Percentiles rank a stretch among this genome's conserved stretches.
phyloP scores from a whole-genome alignment of 2,113 vertebrate genomes.

The Emberiza fucata region DNA sequence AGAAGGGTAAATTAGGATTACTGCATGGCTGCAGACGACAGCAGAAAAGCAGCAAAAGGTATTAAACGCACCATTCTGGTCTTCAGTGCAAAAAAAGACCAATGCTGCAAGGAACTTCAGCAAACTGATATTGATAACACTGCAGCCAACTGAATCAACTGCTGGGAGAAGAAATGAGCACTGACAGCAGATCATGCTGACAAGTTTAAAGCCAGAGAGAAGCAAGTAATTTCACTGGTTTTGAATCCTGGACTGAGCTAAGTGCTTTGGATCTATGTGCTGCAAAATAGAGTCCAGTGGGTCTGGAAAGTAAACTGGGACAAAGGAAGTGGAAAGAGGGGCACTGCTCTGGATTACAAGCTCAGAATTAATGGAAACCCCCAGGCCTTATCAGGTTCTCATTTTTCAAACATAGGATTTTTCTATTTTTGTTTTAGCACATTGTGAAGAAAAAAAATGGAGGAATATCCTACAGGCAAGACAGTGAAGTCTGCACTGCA shows the following conservation, averaged over 20 bases:
- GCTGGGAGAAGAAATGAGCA: neutral
- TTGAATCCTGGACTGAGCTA: neutral
- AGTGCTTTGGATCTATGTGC: neutral
- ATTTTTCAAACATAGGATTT: neutral
- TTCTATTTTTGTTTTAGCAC: conserved; percentile 13
- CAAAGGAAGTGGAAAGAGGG: neutral
- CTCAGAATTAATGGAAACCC: neutral
- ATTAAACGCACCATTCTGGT: neutral
- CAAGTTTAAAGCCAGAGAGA: neutral
- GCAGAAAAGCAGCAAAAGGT: neutral
- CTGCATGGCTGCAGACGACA: neutral
- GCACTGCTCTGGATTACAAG: neutral
- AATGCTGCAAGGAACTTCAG: neutral
- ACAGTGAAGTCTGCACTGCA: neutral
- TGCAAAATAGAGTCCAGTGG: neutral
- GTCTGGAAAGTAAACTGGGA: neutral
- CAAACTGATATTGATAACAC: neutral
- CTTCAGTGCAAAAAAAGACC: neutral
- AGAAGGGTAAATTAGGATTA: neutral
- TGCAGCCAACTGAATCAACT: neutral
- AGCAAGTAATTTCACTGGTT: neutral
- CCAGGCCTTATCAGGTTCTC: neutral
- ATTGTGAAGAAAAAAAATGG: neutral
- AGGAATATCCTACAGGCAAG: neutral
- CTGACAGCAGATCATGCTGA: neutral